These are phyloP conservation scores for Corythoichthys intestinalis DNA, from an alignment of 2,113 vertebrate species.

Conservation along the genomic window DNA sequence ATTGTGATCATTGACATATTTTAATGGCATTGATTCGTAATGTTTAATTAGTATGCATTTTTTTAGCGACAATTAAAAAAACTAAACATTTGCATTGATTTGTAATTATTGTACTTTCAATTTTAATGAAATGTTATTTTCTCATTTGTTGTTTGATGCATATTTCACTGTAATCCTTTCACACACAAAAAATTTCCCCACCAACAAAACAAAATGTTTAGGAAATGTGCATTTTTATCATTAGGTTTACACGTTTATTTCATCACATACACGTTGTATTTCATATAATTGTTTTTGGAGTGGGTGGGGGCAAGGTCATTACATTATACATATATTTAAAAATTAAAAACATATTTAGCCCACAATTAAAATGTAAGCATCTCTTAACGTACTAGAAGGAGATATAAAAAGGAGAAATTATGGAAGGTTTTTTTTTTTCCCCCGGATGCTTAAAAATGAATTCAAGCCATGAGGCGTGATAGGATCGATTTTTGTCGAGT, in stretches of 20 bases:
- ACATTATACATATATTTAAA: too few relatives aligned
- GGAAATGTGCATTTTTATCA: background rate
- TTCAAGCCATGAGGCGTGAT: constrained; percentile 40
- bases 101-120: background rate
- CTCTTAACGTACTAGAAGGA: background rate
- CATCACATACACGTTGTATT: background rate
- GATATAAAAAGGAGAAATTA: background rate
- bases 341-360: background rate
- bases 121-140: background rate
- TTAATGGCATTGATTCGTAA: background rate
- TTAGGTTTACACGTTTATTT: background rate
- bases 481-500: constrained; percentile 60
- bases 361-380: constrained; percentile 1
- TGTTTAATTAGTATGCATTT: background rate
- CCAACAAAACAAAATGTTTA: background rate
- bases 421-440: background rate
- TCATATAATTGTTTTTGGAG: background rate
- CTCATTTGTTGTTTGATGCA: background rate
- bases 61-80: too few relatives aligned
- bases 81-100: background rate
- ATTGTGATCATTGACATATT: background rate
- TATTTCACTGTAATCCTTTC: background rate
- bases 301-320: too few relatives aligned
- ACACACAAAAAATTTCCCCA: background rate
- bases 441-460: constrained; percentile 9